phyloP scores from a whole-genome alignment of 2,113 vertebrate species.

The Ahaetulla prasina region DNA sequence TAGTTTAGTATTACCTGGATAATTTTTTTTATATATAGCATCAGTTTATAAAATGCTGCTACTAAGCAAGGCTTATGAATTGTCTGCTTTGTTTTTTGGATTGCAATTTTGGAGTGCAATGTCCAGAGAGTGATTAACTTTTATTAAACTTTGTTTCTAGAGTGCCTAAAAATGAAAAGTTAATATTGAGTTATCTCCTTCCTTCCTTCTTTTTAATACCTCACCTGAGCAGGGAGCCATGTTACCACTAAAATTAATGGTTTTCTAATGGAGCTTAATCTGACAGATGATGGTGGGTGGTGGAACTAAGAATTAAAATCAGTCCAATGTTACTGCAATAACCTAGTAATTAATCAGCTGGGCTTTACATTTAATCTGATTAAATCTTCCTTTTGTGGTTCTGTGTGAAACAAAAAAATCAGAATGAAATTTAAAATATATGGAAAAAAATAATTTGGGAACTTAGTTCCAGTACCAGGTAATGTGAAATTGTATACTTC shows the following conservation, averaged over 20 bases:
- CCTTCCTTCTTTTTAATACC: constrained; percentile 14
- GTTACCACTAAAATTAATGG: constrained; percentile 46
- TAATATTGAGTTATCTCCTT: not conserved
- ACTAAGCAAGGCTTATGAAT: not conserved
- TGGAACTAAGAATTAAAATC: constrained; percentile 41
- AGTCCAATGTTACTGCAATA: constrained; percentile 48
- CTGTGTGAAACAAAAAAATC: not conserved
- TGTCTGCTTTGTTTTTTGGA: not conserved
- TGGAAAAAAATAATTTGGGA: not conserved
- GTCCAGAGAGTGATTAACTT: not conserved
- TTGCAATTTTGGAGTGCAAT: not conserved
- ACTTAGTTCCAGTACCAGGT: fast-evolving
- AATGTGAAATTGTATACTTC: not conserved
- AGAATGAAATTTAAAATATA: constrained; percentile 33
- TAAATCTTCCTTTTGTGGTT: constrained; percentile 56
- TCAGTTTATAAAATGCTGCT: not conserved
- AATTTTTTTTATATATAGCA: not conserved
- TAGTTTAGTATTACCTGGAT: not conserved
- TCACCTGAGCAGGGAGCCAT: constrained; percentile 16
- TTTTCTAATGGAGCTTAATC: constrained; percentile 53
- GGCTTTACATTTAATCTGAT: constrained; percentile 50
- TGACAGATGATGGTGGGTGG: constrained; percentile 51
- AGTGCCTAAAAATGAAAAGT: constrained; percentile 31
- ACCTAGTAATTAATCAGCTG: constrained; percentile 56
- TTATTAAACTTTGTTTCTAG: constrained; percentile 25